A percentile compares a stretch with the other conserved stretches of the same genome.
phyloP scores from a whole-genome alignment of 2,888 invertebrate species.

The Folsomia candida region DNA sequence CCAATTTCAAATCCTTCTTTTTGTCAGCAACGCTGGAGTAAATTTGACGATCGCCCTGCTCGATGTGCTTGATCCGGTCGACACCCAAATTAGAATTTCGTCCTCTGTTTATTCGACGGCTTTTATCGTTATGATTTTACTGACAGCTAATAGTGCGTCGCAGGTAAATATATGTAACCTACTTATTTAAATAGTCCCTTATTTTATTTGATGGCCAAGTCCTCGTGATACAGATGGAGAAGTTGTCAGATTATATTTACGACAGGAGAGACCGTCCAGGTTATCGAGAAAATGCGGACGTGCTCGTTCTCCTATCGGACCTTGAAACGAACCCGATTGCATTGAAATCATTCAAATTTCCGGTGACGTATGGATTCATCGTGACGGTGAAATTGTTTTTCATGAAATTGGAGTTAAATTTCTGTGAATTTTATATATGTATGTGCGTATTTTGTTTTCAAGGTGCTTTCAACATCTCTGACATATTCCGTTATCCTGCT shows the following conservation, averaged over 20 bases:
- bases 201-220: background rate
- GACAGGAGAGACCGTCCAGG: background rate
- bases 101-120: background rate
- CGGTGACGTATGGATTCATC: background rate
- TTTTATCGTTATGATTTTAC: background rate
- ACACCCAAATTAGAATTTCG: background rate
- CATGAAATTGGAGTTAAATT: too few relatives aligned
- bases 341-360: background rate
- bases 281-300: background rate
- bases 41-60: background rate
- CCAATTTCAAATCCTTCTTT: background rate
- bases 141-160: background rate
- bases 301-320: background rate
- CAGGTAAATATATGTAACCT: too few relatives aligned
- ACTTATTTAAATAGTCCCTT: too few relatives aligned
- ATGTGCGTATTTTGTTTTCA: too few relatives aligned
- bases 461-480: background rate
- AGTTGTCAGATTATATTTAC: background rate
- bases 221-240: background rate
- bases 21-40: background rate
- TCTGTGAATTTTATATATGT: background rate
- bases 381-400: background rate
- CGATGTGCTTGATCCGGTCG: background rate
- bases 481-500: background rate
- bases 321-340: background rate